Evolutionary conservation across 2,113 vertebrate genomes (phyloP).

Genomic region (Pipra filicauda): DNA sequence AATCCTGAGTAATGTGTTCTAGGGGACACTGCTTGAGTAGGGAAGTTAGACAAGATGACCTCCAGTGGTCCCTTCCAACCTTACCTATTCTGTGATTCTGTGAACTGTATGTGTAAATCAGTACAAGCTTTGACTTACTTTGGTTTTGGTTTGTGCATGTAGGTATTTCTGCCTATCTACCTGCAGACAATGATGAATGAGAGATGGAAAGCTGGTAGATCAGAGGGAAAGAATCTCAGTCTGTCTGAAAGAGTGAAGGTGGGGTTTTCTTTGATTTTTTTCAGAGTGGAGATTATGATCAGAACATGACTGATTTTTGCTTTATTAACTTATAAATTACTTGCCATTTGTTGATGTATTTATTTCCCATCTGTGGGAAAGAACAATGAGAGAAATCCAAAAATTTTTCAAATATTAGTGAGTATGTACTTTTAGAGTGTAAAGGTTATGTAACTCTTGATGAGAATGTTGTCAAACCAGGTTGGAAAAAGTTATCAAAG

Average conservation of each 20-base stretch:
- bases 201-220: slow-evolving; percentile 51
- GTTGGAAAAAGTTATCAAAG: neutral
- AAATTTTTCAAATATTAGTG: neutral
- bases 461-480: neutral
- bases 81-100: neutral
- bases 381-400: neutral
- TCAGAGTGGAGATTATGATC: neutral
- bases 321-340: neutral
- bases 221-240: slow-evolving; percentile 32
- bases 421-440: neutral
- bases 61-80: neutral
- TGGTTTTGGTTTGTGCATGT: neutral
- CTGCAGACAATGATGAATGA: slow-evolving; percentile 55
- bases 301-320: neutral
- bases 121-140: neutral
- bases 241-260: slow-evolving; percentile 64
- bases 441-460: neutral
- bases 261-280: slow-evolving; percentile 25
- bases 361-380: neutral
- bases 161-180: neutral
- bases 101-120: neutral
- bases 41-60: neutral
- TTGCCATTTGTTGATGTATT: neutral
- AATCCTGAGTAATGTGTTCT: neutral
- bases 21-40: neutral